phyloP scores from a whole-genome alignment of 2,113 vertebrate genomes.

The Isurus oxyrinchus region DNA sequence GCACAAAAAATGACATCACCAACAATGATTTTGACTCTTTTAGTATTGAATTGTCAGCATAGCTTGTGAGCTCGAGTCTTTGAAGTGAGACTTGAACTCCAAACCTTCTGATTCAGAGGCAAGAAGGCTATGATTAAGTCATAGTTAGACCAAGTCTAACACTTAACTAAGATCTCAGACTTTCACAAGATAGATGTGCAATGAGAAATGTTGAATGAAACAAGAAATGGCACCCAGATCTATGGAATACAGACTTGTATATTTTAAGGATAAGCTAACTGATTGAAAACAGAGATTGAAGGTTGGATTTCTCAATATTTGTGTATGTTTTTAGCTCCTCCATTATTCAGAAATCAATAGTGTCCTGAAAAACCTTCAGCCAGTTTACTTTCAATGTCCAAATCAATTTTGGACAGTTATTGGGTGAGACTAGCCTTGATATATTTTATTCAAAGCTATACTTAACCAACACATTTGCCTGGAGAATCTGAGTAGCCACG shows the following conservation, averaged over 20 bases:
- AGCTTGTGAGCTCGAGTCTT: not conserved
- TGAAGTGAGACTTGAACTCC: not conserved
- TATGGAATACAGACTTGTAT: not conserved
- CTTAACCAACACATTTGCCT: not conserved
- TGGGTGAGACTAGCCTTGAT: not conserved
- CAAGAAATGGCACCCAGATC: not conserved
- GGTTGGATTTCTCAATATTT: not conserved
- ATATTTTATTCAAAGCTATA: not conserved
- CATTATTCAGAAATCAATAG: not conserved
- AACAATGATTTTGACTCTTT: not conserved
- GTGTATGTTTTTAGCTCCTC: not conserved
- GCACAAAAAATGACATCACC: not conserved
- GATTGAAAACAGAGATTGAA: not conserved
- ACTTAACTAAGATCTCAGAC: not conserved
- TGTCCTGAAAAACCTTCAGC: not conserved
- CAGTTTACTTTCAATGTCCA: not conserved
- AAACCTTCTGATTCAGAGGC: not conserved
- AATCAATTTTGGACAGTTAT: not conserved
- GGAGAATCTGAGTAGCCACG: not conserved
- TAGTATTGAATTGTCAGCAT: not conserved
- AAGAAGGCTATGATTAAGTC: not conserved
- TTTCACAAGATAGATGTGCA: not conserved
- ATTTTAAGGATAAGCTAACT: not conserved
- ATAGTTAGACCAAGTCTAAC: not conserved
- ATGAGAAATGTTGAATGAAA: not conserved